These are phyloP conservation scores for Drosophila lowei DNA, from an alignment of 1,140 invertebrate species.

Conservation along the genomic window DNA sequence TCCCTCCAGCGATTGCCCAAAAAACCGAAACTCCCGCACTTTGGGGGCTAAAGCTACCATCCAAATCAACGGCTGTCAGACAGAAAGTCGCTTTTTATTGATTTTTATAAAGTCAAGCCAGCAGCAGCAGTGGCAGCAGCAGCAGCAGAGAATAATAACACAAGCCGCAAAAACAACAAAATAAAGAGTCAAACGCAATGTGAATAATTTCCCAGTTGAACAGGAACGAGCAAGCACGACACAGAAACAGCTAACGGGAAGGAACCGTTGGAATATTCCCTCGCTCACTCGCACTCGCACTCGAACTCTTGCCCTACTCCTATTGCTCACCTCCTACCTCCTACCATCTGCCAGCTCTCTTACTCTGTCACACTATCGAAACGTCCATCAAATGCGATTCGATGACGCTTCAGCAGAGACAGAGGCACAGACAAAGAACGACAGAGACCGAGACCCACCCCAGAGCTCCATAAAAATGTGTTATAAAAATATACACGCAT, in stretches of 20 bases:
- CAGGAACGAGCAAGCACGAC: constrained; percentile 60
- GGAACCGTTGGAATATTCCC: constrained; percentile 33
- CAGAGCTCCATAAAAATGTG: constrained; percentile 61
- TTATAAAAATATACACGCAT: constrained; percentile 70
- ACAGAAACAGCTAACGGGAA: constrained; percentile 12
- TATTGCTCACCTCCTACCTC: no score
- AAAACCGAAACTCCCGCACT: constrained; percentile 24
- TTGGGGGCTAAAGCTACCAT: constrained; percentile 22
- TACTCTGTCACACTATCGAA: constrained; percentile 38
- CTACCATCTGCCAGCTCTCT: neutral
- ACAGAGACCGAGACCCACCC: constrained; percentile 6
- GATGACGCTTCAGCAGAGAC: constrained; percentile 47
- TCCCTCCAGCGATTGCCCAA: neutral
- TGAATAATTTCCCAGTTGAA: constrained; percentile 72
- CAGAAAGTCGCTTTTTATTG: constrained; percentile 72
- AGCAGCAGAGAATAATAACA: constrained; percentile 41
- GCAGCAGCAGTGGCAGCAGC: constrained; percentile 37
- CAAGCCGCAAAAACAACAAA: constrained; percentile 45
- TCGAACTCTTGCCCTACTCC: neutral
- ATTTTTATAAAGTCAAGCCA: constrained; percentile 64
- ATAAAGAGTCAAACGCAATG: constrained; percentile 62
- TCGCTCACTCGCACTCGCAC: neutral
- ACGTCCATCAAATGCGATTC: constrained; percentile 49
- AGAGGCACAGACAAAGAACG: constrained; percentile 13
- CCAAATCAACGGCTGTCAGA: constrained; percentile 63